These are phyloP conservation scores for Sebastes hubbsi DNA, from an alignment of 2,797 vertebrate species.

Conservation along the genomic window DNA sequence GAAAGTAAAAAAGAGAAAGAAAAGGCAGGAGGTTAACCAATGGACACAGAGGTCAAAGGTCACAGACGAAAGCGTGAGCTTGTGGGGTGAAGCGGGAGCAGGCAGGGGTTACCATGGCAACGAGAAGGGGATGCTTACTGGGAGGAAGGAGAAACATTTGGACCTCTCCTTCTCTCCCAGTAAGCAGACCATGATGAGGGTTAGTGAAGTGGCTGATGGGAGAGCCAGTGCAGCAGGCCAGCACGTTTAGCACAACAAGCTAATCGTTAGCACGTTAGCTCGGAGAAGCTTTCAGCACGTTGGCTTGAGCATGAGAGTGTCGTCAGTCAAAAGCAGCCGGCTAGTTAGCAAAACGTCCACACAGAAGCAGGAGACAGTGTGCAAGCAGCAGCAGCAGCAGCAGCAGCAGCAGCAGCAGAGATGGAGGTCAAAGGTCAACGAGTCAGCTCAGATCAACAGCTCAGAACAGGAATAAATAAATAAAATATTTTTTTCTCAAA, in stretches of 20 bases:
- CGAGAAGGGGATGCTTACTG: slow-evolving; percentile 52
- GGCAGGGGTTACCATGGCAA: slow-evolving; percentile 44
- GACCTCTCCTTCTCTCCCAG: slow-evolving; percentile 32
- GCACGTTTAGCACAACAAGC: slow-evolving; percentile 27
- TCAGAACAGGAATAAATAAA: neutral
- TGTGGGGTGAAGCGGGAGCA: neutral
- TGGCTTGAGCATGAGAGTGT: slow-evolving; percentile 24
- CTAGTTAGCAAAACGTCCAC: slow-evolving; percentile 9
- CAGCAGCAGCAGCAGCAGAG: slow-evolving; percentile 25
- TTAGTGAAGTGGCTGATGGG: slow-evolving; percentile 34
- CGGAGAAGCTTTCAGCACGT: slow-evolving; percentile 6
- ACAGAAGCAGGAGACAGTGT: slow-evolving; percentile 31
- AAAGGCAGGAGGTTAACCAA: slow-evolving; percentile 88
- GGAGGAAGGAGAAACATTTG: slow-evolving; percentile 38
- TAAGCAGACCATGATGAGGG: slow-evolving; percentile 22
- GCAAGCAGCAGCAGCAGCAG: slow-evolving; percentile 52
- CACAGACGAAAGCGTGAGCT: slow-evolving; percentile 67
- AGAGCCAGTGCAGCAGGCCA: slow-evolving; percentile 25
- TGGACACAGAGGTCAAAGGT: slow-evolving; percentile 73
- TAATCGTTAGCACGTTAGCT: slow-evolving; percentile 4
- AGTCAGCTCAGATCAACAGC: neutral
- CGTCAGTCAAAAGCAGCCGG: neutral
- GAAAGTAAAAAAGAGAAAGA: slow-evolving; percentile 87
- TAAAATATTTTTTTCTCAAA: neutral
- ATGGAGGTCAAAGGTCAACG: slow-evolving; percentile 35